Evolutionary conservation across 2,113 vertebrate genomes (phyloP).

Genomic region (Alligator mississippiensis): DNA sequence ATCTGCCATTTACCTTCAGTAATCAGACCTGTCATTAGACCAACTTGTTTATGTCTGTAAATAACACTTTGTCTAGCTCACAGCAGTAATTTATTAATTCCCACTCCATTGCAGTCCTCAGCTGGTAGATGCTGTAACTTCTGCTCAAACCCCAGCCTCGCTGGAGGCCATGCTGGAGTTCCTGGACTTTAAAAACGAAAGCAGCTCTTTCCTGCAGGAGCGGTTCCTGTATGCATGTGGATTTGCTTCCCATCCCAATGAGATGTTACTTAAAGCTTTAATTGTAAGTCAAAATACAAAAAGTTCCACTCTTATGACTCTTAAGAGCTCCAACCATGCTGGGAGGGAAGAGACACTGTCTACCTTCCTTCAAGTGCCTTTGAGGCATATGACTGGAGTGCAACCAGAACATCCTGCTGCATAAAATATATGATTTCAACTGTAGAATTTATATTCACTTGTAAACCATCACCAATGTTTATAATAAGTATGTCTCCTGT

Average conservation of each 20-base stretch:
- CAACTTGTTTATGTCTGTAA: background rate
- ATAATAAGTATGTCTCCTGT: background rate
- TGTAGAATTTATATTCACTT: background rate
- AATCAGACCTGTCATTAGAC: background rate
- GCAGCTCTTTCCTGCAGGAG: slow-evolving; percentile 87
- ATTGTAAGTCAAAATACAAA: slow-evolving; percentile 81
- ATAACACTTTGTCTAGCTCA: background rate
- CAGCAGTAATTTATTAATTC: background rate
- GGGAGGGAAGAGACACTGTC: background rate
- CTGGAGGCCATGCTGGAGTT: slow-evolving; percentile 90
- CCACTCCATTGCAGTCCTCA: slow-evolving; percentile 84
- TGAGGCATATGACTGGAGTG: background rate
- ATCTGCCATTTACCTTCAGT: background rate
- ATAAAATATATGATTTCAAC: background rate
- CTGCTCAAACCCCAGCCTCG: slow-evolving; percentile 90
- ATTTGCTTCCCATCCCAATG: slow-evolving; percentile 92
- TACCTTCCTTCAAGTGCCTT: background rate
- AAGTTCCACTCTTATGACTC: background rate
- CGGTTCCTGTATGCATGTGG: slow-evolving; percentile 96
- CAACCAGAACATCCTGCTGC: background rate
- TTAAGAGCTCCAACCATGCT: background rate
- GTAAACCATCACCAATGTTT: background rate
- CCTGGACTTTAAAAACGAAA: slow-evolving; percentile 91
- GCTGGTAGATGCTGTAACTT: slow-evolving; percentile 92
- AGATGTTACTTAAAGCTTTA: slow-evolving; percentile 87